Percentiles rank a stretch among this genome's conserved stretches.
phyloP scores from a whole-genome alignment of 2,797 vertebrate species.

The Myiotriccus ornatus region DNA sequence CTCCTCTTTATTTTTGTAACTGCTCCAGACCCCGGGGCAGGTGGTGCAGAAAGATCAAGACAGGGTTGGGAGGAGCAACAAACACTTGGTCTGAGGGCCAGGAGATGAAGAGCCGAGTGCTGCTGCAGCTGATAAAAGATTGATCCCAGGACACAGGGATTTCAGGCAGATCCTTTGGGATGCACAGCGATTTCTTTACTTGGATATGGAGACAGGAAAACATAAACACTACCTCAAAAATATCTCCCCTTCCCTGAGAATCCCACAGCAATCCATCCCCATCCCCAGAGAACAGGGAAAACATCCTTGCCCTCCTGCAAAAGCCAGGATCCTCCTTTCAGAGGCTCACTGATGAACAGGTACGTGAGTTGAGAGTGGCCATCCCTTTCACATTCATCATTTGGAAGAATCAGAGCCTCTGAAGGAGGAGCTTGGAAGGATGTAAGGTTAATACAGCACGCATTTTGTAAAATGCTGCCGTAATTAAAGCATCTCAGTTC shows the following conservation, averaged over 20 bases:
- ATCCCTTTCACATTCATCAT: not conserved
- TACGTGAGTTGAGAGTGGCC: accelerated
- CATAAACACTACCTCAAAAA: not conserved
- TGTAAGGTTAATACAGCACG: not conserved
- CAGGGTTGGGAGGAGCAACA: not conserved
- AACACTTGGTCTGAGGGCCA: not conserved
- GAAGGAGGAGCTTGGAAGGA: not conserved
- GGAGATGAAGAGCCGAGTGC: not conserved
- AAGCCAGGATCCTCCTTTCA: not conserved
- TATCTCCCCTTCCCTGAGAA: not conserved
- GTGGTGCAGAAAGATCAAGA: not conserved
- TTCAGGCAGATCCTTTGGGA: not conserved
- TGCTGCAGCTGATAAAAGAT: not conserved
- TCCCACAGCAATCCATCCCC: accelerated
- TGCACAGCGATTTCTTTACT: not conserved
- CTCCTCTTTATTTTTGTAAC: slow-evolving; percentile 7
- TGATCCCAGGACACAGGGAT: too few species aligned
- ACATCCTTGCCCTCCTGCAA: not conserved
- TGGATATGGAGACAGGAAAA: not conserved
- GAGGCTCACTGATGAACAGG: accelerated
- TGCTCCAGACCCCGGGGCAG: not conserved
- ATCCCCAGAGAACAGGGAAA: not conserved
- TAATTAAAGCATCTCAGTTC: not conserved
- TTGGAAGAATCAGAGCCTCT: not conserved
- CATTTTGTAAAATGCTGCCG: not conserved